Evolutionary conservation across 2,113 vertebrate species (phyloP).

Genomic region (Trichechus manatus): DNA sequence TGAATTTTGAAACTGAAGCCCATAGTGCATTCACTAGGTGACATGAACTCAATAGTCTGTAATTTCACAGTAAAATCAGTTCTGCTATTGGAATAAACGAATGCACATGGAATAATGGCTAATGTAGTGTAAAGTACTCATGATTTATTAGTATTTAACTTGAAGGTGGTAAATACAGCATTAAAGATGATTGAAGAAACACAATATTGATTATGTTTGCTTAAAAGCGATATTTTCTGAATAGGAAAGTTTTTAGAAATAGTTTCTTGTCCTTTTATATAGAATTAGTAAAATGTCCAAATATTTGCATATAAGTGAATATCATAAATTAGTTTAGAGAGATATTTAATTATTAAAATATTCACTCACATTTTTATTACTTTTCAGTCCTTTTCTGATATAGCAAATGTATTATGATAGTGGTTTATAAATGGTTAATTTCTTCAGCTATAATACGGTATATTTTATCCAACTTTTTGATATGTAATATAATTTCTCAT

Average conservation of each 20-base stretch:
- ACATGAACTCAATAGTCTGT: neutral
- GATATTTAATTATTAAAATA: neutral
- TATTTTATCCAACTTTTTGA: neutral
- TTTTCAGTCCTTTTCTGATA: neutral
- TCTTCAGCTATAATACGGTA: neutral
- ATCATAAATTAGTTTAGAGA: neutral
- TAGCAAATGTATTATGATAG: neutral
- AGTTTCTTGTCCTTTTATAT: neutral
- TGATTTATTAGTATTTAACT: conserved; percentile 39
- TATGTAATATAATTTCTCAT: neutral
- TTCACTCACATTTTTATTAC: neutral
- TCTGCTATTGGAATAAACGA: neutral
- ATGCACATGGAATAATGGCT: neutral
- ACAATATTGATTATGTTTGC: neutral
- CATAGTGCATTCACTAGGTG: neutral
- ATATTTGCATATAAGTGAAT: neutral
- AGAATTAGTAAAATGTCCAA: neutral
- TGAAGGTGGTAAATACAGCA: neutral
- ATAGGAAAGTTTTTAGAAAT: neutral
- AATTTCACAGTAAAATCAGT: conserved; percentile 43
- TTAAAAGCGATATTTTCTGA: neutral
- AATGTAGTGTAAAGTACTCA: neutral
- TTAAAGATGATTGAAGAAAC: neutral
- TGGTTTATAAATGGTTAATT: neutral
- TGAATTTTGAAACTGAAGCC: conserved; percentile 25